Conservation (phyloP, 2,888 invertebrate genomes). For the Matsumyia berberina region DNA sequence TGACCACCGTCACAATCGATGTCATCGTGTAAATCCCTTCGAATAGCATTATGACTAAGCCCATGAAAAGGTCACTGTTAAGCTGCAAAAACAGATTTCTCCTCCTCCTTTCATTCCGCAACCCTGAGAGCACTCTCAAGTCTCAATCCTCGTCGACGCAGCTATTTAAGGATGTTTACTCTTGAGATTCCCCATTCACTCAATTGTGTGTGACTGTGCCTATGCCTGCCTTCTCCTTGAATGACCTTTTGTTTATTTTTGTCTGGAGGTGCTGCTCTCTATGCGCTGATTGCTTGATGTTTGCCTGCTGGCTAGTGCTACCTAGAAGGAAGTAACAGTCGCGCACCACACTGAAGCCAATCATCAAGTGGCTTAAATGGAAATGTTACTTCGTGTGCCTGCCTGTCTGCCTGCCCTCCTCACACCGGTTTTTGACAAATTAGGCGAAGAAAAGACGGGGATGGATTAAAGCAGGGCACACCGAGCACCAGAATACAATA, state of each 20-base stretch:
- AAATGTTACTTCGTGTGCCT: slow-evolving; percentile 51
- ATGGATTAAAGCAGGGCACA: slow-evolving; percentile 57
- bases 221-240: slow-evolving; percentile 52
- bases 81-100: slow-evolving; percentile 34
- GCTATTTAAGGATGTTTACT: slow-evolving; percentile 74
- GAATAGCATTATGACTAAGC: slow-evolving; percentile 42
- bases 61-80: slow-evolving; percentile 32
- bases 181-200: slow-evolving; percentile 60
- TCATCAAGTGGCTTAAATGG: slow-evolving; percentile 74
- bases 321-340: slow-evolving; percentile 46
- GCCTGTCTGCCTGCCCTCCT: not conserved
- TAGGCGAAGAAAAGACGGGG: slow-evolving; percentile 69
- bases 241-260: slow-evolving; percentile 73
- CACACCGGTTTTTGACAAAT: slow-evolving; percentile 65
- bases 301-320: slow-evolving; percentile 56
- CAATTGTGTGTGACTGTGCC: not conserved
- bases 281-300: slow-evolving; percentile 49
- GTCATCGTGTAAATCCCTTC: slow-evolving; percentile 32
- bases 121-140: not conserved
- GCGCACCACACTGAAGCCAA: slow-evolving; percentile 23
- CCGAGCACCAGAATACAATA: not conserved
- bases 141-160: slow-evolving; percentile 52
- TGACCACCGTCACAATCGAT: slow-evolving; percentile 1
- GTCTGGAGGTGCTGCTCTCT: slow-evolving; percentile 56
- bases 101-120: not conserved